Base-by-base conservation (phyloP, 2,797 vertebrate genomes). In the Knipowitschia caucasica region DNA sequence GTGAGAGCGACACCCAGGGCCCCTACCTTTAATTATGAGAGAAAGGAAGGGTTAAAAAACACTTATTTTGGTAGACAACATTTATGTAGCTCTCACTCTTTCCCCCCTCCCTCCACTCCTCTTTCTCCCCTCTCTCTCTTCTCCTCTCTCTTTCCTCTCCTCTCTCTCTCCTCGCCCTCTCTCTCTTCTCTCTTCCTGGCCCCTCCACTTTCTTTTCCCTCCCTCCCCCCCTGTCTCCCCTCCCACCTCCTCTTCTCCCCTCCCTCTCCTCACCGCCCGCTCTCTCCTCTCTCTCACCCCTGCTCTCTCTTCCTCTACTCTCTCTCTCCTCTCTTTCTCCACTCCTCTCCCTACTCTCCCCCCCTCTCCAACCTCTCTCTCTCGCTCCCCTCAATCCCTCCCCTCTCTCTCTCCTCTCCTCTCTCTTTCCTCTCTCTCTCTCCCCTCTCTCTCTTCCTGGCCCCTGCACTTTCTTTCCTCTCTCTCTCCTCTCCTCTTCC, bases 311-410 rank as follows among this genome's bases (percentile, higher is more conserved):
- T 12, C 1, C 4, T 35, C 4, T 12, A 4, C 4, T 0, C n/a
- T 2, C 14, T 7, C 14, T 7, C n/a, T 7, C 5, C 5, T 2
- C 4, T 7, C 5, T 9, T 17, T 4, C n/a, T n/a, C n/a, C n/a
- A n/a, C n/a, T n/a, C n/a, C n/a, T n/a, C n/a, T n/a, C n/a, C n/a
- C n/a, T n/a, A n/a, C n/a, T 2, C 4, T 6, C 33, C 5, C 4
- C 33, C 33, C 7, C 2, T 91, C 67, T 54, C 64, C 9, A 2
- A 2, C 14, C n/a, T 59, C 69, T 56, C 3, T 44, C 45, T 42
- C 46, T 50, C 24, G 21, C 35, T 15, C 15, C 4, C 2, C 7
- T 18, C 17, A n/a, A n/a, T n/a, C 5, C 2, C 15, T 6, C 10
- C 2, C 33, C 14, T 6, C 33, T 5, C 4, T 5, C 14, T 34